Evolutionary conservation across 2,888 invertebrate genomes (phyloP), one percentile per base, ranked within the genome.

Genomic region (Drosophila ezoana): DNA sequence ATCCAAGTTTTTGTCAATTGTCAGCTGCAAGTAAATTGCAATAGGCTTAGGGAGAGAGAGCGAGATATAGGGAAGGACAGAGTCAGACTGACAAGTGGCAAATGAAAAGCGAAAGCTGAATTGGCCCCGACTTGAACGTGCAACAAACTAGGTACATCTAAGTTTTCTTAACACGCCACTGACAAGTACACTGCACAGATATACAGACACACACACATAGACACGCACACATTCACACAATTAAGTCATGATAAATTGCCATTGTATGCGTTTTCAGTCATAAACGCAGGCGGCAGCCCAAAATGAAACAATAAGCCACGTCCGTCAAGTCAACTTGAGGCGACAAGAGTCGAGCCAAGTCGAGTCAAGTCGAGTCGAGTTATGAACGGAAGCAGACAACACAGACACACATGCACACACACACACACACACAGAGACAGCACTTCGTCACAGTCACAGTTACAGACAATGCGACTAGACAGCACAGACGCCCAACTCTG

Each of bases 281-380:
- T 68, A 78, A 75, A 71, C 75, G 44, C 68, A 87, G 75, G 70
- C 87, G 72, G 75, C 77, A 76, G 66, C 60, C 75, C 79, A 71
- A 87, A 87, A 84, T 84, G 87, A 87, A 89, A 89, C 85, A 89
- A 89, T 85, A 89, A 89, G 85, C 85, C 84, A 84, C 84, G 87
- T 85, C 89, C 89, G 87, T 85, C 89, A 87, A 79, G 89, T 73
- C 89, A 73, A 72, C 79, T 86, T 81, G 87, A 83, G 88, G 87
- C 81, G 72, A 72, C 87, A 78, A 79, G 81, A 89, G 79, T 63
- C 70, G 73, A 87, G 84, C 64, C 58, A 58, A 86, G 78, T 67
- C 58, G 71, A 81, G 78, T 69, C 57, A 64, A 63, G 78, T 67
- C 58, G 71, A 81, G 78, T 67, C 57, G 62, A 63, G 67, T 67